These are phyloP conservation scores for Scaptomyza graminum DNA, from an alignment of 1,140 invertebrate species.

Conservation along the genomic window DNA sequence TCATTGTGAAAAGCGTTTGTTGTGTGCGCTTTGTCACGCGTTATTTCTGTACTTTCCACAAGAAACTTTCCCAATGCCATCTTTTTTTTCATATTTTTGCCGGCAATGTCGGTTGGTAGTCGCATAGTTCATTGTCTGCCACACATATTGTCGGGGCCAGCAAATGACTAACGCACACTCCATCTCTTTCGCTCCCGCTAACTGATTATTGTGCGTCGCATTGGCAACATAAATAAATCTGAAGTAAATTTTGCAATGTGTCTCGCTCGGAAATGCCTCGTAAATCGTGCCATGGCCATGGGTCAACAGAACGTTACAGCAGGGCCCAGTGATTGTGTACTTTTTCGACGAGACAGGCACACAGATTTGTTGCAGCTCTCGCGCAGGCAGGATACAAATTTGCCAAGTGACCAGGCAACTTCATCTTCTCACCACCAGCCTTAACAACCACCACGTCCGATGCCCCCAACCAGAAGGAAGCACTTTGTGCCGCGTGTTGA, in stretches of 20 bases:
- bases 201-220: constrained; percentile 50
- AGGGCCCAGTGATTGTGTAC: constrained; percentile 66
- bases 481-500: constrained; percentile 77
- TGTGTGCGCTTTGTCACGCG: constrained; percentile 77
- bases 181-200: neutral
- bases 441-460: neutral
- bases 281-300: constrained; percentile 77
- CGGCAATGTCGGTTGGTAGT: constrained; percentile 7
- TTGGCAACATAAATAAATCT: constrained; percentile 80
- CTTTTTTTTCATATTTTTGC: constrained; percentile 43
- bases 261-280: constrained; percentile 81
- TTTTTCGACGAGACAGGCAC: constrained; percentile 46
- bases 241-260: constrained; percentile 82
- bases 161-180: constrained; percentile 55
- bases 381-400: constrained; percentile 78
- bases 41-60: constrained; percentile 63
- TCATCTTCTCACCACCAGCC: neutral
- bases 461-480: constrained; percentile 51
- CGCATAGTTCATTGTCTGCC: constrained; percentile 69
- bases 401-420: constrained; percentile 42
- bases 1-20: constrained; percentile 74
- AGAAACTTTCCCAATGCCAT: constrained; percentile 11
- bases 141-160: constrained; percentile 46
- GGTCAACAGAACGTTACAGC: constrained; percentile 55
- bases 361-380: constrained; percentile 72